Evolutionary conservation across 2,797 vertebrate genomes (phyloP).

Genomic region (Limnodromus scolopaceus): DNA sequence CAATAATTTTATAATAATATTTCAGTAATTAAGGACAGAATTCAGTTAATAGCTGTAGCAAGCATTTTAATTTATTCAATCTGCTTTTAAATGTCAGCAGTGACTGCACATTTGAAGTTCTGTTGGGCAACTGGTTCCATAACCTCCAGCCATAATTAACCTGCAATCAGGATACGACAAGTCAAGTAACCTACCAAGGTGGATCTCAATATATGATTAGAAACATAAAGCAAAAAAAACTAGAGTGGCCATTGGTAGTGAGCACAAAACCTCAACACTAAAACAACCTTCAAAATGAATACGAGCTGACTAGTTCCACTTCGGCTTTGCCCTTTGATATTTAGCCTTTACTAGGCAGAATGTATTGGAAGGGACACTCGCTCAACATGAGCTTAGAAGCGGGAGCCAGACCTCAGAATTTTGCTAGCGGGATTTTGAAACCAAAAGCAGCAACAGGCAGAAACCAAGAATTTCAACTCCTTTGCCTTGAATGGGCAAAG

Average conservation of each 20-base stretch:
- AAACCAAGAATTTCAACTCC: neutral
- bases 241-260: neutral
- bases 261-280: neutral
- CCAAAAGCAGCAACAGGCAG: neutral
- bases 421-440: neutral
- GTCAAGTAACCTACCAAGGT: neutral
- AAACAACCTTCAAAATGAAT: neutral
- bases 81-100: neutral
- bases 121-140: neutral
- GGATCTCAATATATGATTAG: neutral
- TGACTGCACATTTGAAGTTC: neutral
- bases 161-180: neutral
- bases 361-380: neutral
- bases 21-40: conserved; percentile 5
- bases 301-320: neutral
- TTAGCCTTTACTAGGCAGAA: neutral
- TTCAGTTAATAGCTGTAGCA: neutral
- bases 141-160: neutral
- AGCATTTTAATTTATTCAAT: conserved; percentile 6
- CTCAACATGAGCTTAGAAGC: neutral
- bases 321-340: neutral
- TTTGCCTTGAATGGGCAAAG: neutral
- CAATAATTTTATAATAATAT: neutral
- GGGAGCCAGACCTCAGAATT: neutral
- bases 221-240: neutral